Evolutionary conservation across 2,888 invertebrate species (phyloP).

Genomic region (Protonemura montana): DNA sequence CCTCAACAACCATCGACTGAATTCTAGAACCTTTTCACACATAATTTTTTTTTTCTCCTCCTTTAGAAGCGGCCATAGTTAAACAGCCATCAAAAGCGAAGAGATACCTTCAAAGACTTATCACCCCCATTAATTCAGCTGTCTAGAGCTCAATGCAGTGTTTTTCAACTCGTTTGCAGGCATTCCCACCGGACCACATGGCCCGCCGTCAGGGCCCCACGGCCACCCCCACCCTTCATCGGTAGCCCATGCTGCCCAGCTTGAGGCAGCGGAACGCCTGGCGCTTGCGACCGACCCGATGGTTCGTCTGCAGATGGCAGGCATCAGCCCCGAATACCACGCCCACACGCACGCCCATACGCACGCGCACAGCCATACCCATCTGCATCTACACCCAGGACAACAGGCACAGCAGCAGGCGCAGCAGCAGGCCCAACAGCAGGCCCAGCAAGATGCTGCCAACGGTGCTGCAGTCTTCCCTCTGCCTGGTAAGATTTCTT

Average conservation of each 20-base stretch:
- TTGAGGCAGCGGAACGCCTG: conserved; percentile 79
- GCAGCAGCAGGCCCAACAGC: conserved; percentile 57
- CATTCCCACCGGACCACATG: conserved; percentile 49
- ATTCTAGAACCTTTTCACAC: too few relatives aligned
- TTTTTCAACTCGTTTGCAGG: conserved; percentile 42
- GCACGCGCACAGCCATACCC: conserved; percentile 89
- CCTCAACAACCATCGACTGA: too few relatives aligned
- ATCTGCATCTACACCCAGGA: conserved; percentile 78
- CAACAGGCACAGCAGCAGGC: conserved; percentile 70
- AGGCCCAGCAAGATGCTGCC: conserved; percentile 67
- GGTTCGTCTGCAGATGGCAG: conserved; percentile 92
- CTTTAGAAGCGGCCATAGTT: not conserved
- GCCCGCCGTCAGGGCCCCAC: conserved; percentile 48
- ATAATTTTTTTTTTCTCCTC: too few relatives aligned
- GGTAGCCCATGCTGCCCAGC: conserved; percentile 68
- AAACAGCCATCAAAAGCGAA: not conserved
- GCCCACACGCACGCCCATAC: conserved; percentile 93
- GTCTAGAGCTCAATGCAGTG: not conserved
- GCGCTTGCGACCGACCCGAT: conserved; percentile 90
- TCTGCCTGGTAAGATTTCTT: conserved; percentile 65
- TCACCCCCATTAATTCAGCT: not conserved
- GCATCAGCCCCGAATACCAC: conserved; percentile 87
- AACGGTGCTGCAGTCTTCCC: conserved; percentile 65
- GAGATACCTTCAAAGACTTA: not conserved
- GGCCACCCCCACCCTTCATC: conserved; percentile 63